These are phyloP conservation scores for Platyrinchus mystaceus DNA, from an alignment of 2,797 vertebrate species.

Conservation along the genomic window DNA sequence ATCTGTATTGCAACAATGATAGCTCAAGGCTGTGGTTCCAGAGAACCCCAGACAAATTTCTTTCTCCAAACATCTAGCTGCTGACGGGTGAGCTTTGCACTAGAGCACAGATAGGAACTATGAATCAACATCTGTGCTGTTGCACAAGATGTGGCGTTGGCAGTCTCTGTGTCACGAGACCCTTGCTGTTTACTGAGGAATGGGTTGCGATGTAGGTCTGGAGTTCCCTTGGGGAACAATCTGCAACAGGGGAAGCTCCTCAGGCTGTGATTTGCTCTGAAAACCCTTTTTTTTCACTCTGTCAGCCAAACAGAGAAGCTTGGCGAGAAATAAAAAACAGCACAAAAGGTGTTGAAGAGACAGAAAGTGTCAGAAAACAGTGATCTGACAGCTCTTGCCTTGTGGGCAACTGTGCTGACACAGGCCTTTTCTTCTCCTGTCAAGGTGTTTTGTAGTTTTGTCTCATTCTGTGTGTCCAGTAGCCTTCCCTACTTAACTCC, in stretches of 20 bases:
- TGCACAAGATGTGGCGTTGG: constrained; percentile 50
- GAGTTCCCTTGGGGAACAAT: constrained; percentile 53
- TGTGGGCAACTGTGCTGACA: constrained; percentile 53
- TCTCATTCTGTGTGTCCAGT: constrained; percentile 16
- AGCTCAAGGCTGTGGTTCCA: background rate
- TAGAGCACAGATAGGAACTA: constrained; percentile 18
- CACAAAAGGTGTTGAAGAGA: constrained; percentile 60
- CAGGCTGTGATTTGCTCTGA: constrained; percentile 50
- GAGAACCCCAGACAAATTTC: constrained; percentile 14
- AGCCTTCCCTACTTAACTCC: background rate
- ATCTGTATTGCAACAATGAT: background rate
- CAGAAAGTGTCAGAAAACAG: constrained; percentile 60
- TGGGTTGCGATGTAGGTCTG: constrained; percentile 54
- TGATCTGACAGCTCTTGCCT: constrained; percentile 64
- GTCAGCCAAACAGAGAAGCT: constrained; percentile 16
- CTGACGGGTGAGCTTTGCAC: constrained; percentile 38
- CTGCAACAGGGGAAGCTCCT: constrained; percentile 44
- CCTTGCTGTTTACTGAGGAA: constrained; percentile 53
- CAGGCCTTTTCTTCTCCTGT: constrained; percentile 48
- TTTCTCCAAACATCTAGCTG: constrained; percentile 30
- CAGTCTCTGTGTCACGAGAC: constrained; percentile 17
- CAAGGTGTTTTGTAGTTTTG: constrained; percentile 51
- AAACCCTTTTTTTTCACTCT: constrained; percentile 53
- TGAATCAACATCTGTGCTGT: constrained; percentile 50
- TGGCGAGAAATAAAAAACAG: constrained; percentile 44